A percentile compares a stretch with the other conserved stretches of the same genome.
These are phyloP conservation scores for Python bivittatus DNA, from an alignment of 2,113 vertebrate genomes.

Conservation along the genomic window DNA sequence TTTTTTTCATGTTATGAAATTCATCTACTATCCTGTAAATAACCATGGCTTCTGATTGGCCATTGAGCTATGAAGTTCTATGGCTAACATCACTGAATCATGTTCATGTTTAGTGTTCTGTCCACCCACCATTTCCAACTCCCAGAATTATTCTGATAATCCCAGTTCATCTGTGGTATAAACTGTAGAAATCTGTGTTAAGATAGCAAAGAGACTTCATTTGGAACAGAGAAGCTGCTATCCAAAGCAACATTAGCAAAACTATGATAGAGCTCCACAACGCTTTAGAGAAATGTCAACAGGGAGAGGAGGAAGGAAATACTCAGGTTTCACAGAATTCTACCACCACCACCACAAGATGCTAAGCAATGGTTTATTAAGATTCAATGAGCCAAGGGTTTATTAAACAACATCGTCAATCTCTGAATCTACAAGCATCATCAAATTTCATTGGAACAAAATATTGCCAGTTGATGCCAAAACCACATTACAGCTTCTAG, in stretches of 20 bases:
- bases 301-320: background rate
- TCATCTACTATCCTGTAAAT: background rate
- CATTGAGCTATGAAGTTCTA: background rate
- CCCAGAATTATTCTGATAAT: background rate
- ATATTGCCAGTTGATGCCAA: background rate
- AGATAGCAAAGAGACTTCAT: background rate
- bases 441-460: constrained; percentile 22
- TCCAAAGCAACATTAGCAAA: constrained; percentile 28
- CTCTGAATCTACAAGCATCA: background rate
- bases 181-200: background rate
- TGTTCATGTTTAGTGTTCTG: background rate
- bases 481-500: background rate
- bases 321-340: background rate
- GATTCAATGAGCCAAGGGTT: constrained; percentile 24
- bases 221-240: constrained; percentile 25
- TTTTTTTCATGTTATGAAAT: background rate
- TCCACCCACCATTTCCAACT: background rate
- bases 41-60: background rate
- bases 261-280: constrained; percentile 18
- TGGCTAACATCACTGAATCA: background rate
- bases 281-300: background rate
- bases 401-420: background rate
- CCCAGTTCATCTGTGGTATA: background rate
- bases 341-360: background rate
- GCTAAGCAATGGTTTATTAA: background rate